A percentile compares a stretch with the other conserved stretches of the same genome.
These are phyloP conservation scores for Microtus oregoni DNA, from an alignment of 2,113 vertebrate genomes.

Conservation along the genomic window DNA sequence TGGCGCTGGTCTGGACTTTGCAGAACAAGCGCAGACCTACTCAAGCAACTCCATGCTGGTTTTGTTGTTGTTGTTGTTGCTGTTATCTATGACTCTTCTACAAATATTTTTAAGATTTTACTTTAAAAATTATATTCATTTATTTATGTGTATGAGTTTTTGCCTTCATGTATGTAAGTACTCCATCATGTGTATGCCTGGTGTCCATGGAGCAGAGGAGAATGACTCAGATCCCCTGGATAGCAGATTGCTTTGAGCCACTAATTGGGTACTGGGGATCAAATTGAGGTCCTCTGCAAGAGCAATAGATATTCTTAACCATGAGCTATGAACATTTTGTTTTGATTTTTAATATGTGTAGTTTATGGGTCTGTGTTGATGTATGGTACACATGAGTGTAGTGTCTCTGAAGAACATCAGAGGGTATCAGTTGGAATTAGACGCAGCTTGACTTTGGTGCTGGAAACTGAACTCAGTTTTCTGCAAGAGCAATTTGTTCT, in stretches of 20 bases:
- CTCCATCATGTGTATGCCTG: background rate
- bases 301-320: background rate
- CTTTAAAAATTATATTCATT: background rate
- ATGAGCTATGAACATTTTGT: background rate
- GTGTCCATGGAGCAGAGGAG: no score
- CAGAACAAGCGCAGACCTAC: background rate
- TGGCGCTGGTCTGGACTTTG: background rate
- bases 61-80: background rate
- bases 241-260: no score
- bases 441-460: background rate
- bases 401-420: background rate
- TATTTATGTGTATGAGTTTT: background rate
- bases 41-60: background rate
- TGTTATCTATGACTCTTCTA: constrained; percentile 26
- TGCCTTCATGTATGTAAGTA: background rate
- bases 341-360: background rate
- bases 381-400: background rate
- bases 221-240: no score
- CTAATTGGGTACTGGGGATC: no score
- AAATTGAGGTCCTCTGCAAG: background rate
- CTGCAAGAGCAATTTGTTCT: background rate
- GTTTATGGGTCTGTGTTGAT: background rate
- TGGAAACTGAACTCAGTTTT: background rate
- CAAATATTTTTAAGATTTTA: background rate
- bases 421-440: no score